These are phyloP conservation scores for Ceyx cyanopectus DNA, from an alignment of 2,113 vertebrate species.

Conservation along the genomic window DNA sequence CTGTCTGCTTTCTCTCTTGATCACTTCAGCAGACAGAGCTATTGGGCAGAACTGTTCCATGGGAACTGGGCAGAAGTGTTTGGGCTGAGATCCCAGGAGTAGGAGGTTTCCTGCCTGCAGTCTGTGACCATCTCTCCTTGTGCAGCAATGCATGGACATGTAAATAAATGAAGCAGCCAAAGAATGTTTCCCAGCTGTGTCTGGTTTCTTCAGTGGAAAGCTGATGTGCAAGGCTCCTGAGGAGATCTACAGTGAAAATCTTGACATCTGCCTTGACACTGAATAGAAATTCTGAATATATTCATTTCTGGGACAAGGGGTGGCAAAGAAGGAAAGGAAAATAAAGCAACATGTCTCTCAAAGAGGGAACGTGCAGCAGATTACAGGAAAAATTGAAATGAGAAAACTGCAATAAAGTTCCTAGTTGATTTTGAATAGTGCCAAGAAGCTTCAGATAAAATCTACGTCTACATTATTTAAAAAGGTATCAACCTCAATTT, in stretches of 20 bases:
- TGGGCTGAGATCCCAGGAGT: background rate
- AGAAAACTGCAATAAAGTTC: background rate
- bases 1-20: background rate
- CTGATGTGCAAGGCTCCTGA: background rate
- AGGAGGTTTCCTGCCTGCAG: background rate
- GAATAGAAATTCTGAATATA: background rate
- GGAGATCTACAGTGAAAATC: background rate
- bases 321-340: background rate
- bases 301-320: background rate
- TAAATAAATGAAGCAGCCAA: background rate
- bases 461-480: background rate
- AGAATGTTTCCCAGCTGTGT: background rate
- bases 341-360: background rate
- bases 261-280: background rate
- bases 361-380: fast-evolving
- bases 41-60: background rate
- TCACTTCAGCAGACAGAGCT: background rate
- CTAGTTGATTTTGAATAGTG: background rate
- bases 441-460: background rate
- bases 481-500: background rate
- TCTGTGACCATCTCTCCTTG: background rate
- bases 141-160: background rate
- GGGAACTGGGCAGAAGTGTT: background rate
- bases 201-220: background rate
- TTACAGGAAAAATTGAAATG: background rate